A percentile compares a stretch with the other conserved stretches of the same genome.
phyloP scores from a whole-genome alignment of 2,888 invertebrate species.

The Bombylius discolor region DNA sequence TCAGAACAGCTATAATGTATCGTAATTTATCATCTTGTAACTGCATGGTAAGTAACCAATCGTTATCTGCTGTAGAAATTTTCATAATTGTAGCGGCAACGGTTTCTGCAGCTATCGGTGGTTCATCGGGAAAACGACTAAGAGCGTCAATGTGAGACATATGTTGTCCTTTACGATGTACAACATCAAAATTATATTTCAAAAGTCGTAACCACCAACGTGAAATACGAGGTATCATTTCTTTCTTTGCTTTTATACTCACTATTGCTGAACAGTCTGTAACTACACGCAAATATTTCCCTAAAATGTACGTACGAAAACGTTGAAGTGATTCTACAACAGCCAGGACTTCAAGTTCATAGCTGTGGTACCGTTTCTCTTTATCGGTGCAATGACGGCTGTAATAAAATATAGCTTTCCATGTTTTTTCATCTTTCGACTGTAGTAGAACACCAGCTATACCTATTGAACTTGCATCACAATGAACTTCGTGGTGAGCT shows the following conservation, averaged over 20 bases:
- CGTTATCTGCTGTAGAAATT: background rate
- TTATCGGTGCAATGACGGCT: slow-evolving; percentile 4
- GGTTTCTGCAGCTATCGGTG: slow-evolving; percentile 1
- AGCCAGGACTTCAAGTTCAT: slow-evolving; percentile 5
- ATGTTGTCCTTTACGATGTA: slow-evolving; percentile 12
- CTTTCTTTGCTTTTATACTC: background rate
- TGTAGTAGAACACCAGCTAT: slow-evolving; percentile 1
- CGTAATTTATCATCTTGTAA: slow-evolving; percentile 6
- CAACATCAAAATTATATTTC: slow-evolving; percentile 14
- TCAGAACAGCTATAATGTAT: slow-evolving; percentile 7
- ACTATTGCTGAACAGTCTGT: slow-evolving; percentile 2
- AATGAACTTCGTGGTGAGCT: slow-evolving; percentile 10
- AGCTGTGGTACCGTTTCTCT: slow-evolving; percentile 8
- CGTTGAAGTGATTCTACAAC: slow-evolving; percentile 12
- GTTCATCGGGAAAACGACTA: slow-evolving; percentile 7
- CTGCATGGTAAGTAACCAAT: slow-evolving; percentile 9
- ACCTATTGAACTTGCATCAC: background rate
- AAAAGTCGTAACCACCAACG: slow-evolving; percentile 15
- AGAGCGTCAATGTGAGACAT: slow-evolving; percentile 13
- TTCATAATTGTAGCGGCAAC: background rate
- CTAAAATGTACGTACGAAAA: slow-evolving; percentile 16
- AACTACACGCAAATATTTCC: slow-evolving; percentile 10
- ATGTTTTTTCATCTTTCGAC: background rate
- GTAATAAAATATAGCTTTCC: background rate
- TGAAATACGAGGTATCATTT: slow-evolving; percentile 12